phyloP scores from a whole-genome alignment of 2,888 invertebrate species.

The Clistopyga incitator region DNA sequence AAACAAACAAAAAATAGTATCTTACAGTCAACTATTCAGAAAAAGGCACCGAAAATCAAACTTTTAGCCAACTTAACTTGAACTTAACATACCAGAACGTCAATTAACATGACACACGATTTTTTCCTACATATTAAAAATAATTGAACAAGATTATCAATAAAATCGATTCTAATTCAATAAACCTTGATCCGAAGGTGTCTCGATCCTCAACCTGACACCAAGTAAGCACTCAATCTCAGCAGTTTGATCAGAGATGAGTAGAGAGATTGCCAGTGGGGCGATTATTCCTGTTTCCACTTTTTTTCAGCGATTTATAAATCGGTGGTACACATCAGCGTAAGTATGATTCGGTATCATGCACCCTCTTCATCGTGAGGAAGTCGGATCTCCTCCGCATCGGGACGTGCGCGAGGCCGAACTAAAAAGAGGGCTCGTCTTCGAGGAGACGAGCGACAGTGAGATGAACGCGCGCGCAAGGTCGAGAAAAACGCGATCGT shows the following conservation, averaged over 20 bases:
- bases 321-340: constrained; percentile 34
- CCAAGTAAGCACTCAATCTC: constrained; percentile 7
- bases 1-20: no score
- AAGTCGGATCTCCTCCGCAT: constrained; percentile 26
- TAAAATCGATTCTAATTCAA: constrained; percentile 7
- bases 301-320: no score
- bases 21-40: no score
- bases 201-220: constrained; percentile 13
- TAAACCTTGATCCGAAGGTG: neutral
- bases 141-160: neutral
- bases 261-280: constrained; percentile 27
- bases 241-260: constrained; percentile 37
- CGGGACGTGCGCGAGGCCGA: constrained; percentile 15
- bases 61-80: no score
- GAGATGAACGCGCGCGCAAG: constrained; percentile 50
- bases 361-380: constrained; percentile 8
- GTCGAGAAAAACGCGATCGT: constrained; percentile 54
- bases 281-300: no score
- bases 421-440: constrained; percentile 39
- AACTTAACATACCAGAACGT: no score
- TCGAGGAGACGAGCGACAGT: constrained; percentile 46
- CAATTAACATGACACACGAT: no score
- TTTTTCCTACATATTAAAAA: neutral
- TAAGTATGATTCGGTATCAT: constrained; percentile 7
- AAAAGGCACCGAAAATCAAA: no score